phyloP scores from a whole-genome alignment of 2,797 vertebrate genomes.

The Erpetoichthys calabaricus region DNA sequence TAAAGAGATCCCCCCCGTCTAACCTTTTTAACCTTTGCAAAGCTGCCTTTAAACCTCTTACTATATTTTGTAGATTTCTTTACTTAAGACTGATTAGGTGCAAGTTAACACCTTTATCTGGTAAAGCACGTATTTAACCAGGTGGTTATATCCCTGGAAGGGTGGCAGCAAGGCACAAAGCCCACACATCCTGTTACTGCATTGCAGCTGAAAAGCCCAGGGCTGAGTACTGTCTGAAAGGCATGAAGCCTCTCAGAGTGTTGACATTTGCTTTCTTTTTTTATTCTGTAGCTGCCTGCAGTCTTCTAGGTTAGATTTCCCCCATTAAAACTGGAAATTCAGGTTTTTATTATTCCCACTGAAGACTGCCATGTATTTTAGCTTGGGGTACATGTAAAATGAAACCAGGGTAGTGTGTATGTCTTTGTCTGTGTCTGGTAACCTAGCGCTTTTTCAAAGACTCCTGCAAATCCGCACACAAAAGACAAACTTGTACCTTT shows the following conservation, averaged over 20 bases:
- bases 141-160: conserved; percentile 10
- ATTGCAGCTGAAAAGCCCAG: conserved; percentile 13
- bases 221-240: conserved; percentile 9
- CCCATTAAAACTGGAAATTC: conserved; percentile 37
- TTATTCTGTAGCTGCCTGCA: conserved; percentile 9
- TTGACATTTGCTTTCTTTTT: conserved; percentile 13
- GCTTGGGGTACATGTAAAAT: conserved; percentile 38
- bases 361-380: conserved; percentile 8
- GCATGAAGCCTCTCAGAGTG: conserved; percentile 12
- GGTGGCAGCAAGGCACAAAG: background rate
- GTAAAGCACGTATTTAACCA: conserved; percentile 2
- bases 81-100: background rate
- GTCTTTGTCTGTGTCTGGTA: conserved; percentile 32
- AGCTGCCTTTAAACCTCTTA: too few relatives aligned
- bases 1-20: background rate
- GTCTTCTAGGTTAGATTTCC: conserved; percentile 15
- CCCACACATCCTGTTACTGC: background rate
- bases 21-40: too few relatives aligned
- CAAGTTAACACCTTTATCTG: background rate
- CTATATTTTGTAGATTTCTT: background rate
- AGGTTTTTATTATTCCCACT: conserved; percentile 26
- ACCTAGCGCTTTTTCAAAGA: conserved; percentile 26
- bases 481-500: conserved; percentile 25
- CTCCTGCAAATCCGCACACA: conserved; percentile 27
- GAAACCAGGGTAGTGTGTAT: conserved; percentile 30